Conservation (phyloP, 2,888 invertebrate genomes). For the Leucophora obtusa region DNA sequence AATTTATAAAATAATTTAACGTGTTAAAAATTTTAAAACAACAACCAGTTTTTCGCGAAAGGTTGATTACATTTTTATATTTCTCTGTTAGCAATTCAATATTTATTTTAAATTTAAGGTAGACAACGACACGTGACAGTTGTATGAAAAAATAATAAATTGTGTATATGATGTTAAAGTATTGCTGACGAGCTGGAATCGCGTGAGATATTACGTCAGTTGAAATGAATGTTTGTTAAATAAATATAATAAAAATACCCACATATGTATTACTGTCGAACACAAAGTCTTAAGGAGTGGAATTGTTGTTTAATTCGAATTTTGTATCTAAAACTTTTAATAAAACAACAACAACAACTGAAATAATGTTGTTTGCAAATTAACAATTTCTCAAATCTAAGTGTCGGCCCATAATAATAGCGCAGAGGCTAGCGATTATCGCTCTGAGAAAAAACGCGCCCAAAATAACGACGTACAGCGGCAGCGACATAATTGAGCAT, state of each 20-base stretch:
- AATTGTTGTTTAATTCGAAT: slow-evolving; percentile 23
- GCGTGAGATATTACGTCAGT: slow-evolving; percentile 79
- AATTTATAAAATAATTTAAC: not conserved
- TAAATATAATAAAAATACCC: not conserved
- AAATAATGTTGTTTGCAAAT: slow-evolving; percentile 13
- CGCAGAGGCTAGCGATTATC: no score
- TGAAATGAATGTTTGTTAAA: slow-evolving; percentile 71
- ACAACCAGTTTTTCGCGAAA: slow-evolving; percentile 22
- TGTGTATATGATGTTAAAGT: slow-evolving; percentile 40
- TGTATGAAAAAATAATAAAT: slow-evolving; percentile 41
- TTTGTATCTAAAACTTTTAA: not conserved
- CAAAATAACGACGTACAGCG: no score
- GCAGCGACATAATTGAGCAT: no score
- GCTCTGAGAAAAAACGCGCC: no score
- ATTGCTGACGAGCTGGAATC: slow-evolving; percentile 74
- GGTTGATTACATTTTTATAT: slow-evolving; percentile 11
- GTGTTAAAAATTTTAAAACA: not conserved
- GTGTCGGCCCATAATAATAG: not conserved
- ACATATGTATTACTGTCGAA: not conserved
- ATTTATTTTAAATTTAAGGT: slow-evolving; percentile 26
- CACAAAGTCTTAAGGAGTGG: slow-evolving; percentile 50
- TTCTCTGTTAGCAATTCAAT: slow-evolving; percentile 5
- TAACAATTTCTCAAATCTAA: slow-evolving; percentile 27
- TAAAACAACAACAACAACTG: slow-evolving; percentile 15
- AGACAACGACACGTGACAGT: slow-evolving; percentile 60